These are phyloP conservation scores for Salarias fasciatus DNA, from an alignment of 2,797 vertebrate genomes.

Conservation along the genomic window DNA sequence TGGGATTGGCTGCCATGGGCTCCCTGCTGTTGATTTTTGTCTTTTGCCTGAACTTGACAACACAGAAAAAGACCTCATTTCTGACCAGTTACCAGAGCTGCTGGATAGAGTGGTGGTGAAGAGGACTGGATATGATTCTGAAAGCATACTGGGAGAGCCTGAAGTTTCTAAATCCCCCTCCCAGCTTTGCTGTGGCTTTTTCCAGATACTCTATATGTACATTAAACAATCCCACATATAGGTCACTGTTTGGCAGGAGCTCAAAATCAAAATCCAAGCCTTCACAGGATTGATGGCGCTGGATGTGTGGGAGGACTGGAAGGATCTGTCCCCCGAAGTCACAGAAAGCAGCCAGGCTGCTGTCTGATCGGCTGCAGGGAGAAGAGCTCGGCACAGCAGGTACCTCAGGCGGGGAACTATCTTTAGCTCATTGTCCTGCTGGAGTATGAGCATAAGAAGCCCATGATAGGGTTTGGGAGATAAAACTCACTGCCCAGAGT, in stretches of 20 bases:
- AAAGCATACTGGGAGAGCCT: no score
- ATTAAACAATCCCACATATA: no score
- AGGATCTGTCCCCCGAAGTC: background rate
- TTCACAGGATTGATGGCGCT: background rate
- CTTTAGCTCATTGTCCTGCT: constrained; percentile 14
- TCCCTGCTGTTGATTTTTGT: no score
- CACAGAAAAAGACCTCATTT: no score
- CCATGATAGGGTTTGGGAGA: constrained; percentile 6
- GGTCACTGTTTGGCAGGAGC: background rate
- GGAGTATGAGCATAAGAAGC: background rate
- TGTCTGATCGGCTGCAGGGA: constrained; percentile 18
- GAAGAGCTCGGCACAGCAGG: constrained; percentile 1
- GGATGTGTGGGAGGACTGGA: background rate
- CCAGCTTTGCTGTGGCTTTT: no score
- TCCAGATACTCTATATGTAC: no score
- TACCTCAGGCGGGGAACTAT: constrained; percentile 19
- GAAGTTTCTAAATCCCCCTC: no score
- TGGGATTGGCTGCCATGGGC: no score
- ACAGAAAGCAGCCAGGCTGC: background rate
- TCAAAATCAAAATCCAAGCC: background rate
- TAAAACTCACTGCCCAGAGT: constrained; percentile 10
- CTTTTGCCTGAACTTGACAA: no score
- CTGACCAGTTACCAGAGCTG: no score
- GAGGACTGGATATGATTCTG: no score
- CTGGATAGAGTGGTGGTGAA: no score